phyloP scores from a whole-genome alignment of 2,888 invertebrate species.

The Dugesia japonica region DNA sequence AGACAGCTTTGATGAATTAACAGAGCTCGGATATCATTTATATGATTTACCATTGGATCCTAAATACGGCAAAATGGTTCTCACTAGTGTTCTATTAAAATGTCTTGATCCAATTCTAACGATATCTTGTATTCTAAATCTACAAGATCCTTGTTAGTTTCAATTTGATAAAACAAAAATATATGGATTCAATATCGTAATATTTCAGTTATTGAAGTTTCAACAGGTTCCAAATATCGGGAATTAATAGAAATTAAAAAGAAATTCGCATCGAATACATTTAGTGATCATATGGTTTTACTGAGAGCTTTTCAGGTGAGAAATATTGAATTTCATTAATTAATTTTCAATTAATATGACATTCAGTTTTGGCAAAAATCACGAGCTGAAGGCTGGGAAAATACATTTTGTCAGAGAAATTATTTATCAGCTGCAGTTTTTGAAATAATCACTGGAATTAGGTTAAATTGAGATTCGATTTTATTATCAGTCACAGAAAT shows the following conservation, averaged over 20 bases:
- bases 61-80: constrained; percentile 71
- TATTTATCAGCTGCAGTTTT: constrained; percentile 65
- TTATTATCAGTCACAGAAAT: constrained; percentile 28
- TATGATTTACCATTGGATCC: constrained; percentile 82
- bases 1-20: constrained; percentile 68
- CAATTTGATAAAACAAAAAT: not conserved
- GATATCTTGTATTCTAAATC: constrained; percentile 68
- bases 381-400: constrained; percentile 57
- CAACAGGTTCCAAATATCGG: constrained; percentile 41
- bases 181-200: not conserved
- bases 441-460: constrained; percentile 72
- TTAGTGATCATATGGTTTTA: constrained; percentile 75
- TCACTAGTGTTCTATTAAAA: constrained; percentile 72
- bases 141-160: constrained; percentile 50
- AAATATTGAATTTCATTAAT: not conserved
- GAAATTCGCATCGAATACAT: constrained; percentile 60
- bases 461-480: constrained; percentile 45
- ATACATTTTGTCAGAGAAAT: constrained; percentile 60
- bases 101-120: constrained; percentile 81
- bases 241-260: constrained; percentile 56
- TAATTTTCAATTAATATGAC: not conserved
- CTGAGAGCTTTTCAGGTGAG: constrained; percentile 64
- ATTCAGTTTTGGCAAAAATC: constrained; percentile 55
- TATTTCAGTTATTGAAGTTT: not conserved
- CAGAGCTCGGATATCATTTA: constrained; percentile 69